These are phyloP conservation scores for Panzeria rudis DNA, from an alignment of 2,888 invertebrate genomes.

Conservation along the genomic window DNA sequence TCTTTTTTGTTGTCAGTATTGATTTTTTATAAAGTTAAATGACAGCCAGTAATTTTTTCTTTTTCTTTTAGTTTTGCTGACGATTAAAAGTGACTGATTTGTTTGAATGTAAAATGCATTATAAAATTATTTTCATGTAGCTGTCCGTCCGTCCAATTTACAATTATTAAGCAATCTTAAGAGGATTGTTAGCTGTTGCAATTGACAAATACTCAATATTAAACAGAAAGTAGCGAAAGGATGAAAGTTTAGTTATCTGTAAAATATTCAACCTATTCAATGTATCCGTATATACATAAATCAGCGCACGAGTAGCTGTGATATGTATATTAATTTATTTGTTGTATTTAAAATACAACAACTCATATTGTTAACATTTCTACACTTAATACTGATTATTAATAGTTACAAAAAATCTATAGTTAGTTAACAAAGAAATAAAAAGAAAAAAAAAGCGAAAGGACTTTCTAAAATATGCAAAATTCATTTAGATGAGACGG, in stretches of 20 bases:
- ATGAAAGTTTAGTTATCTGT: conserved; percentile 56
- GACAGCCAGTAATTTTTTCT: neutral
- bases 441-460: conserved; percentile 75
- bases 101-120: conserved; percentile 24
- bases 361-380: conserved; percentile 69
- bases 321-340: conserved; percentile 51
- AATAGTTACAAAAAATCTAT: conserved; percentile 57
- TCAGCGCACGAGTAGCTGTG: conserved; percentile 25
- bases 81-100: conserved; percentile 65
- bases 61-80: conserved; percentile 27
- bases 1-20: neutral
- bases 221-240: conserved; percentile 65
- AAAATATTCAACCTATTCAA: conserved; percentile 29
- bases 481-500: conserved; percentile 68
- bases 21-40: neutral
- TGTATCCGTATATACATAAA: conserved; percentile 7
- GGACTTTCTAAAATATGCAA: conserved; percentile 79
- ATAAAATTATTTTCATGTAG: conserved; percentile 15
- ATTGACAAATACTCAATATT: conserved; percentile 35
- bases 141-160: conserved; percentile 20
- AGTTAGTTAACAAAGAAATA: conserved; percentile 4
- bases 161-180: conserved; percentile 40
- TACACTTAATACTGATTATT: conserved; percentile 70
- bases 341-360: conserved; percentile 38
- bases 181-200: conserved; percentile 48